These are phyloP conservation scores for Notocelia uddmanniana DNA, from an alignment of 2,888 invertebrate genomes.

Conservation along the genomic window DNA sequence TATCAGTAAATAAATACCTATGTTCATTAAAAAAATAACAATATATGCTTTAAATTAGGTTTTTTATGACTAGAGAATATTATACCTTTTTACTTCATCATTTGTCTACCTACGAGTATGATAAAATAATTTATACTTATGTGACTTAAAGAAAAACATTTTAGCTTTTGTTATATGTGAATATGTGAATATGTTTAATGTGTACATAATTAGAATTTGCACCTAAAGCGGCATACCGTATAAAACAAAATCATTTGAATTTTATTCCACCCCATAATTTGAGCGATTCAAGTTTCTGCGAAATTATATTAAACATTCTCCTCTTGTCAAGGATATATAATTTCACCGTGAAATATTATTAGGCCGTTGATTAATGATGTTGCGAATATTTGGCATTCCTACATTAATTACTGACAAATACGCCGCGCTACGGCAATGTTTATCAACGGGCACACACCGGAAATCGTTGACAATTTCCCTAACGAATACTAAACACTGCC, in stretches of 20 bases:
- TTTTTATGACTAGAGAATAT: no score
- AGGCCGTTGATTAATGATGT: slow-evolving; percentile 42
- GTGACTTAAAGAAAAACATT: no score
- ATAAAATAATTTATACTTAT: no score
- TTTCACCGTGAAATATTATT: slow-evolving; percentile 33
- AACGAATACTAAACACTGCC: slow-evolving; percentile 42
- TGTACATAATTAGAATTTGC: not conserved
- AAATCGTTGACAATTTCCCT: slow-evolving; percentile 41
- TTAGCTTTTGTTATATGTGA: no score
- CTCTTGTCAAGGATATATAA: slow-evolving; percentile 1
- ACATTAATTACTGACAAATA: slow-evolving; percentile 46
- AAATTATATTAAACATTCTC: slow-evolving; percentile 8
- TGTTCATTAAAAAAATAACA: no score
- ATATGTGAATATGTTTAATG: no score
- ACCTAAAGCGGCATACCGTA: not conserved
- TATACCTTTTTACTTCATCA: no score
- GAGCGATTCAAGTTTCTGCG: not conserved
- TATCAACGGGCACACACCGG: slow-evolving; percentile 37
- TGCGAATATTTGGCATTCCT: slow-evolving; percentile 36
- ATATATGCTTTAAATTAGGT: no score
- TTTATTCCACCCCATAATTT: not conserved
- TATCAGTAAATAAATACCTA: slow-evolving; percentile 6
- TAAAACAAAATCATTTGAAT: not conserved
- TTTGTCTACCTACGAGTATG: no score
- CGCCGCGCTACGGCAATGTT: slow-evolving; percentile 33